phyloP scores from a whole-genome alignment of 2,888 invertebrate species.

The Lamellibrachia satsuma region DNA sequence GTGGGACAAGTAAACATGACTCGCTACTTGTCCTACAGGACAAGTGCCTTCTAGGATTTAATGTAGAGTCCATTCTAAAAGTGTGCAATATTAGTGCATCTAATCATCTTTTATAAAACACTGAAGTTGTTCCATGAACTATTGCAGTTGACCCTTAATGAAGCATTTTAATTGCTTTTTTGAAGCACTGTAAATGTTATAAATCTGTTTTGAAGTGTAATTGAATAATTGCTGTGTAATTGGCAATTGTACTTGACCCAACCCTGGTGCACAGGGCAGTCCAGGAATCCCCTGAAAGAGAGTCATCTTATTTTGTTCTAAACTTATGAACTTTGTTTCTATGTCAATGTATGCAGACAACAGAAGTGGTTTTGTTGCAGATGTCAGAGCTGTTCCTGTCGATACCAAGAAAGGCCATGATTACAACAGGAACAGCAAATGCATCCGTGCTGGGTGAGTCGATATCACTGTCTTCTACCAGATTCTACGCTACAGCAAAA shows the following conservation, averaged over 20 bases:
- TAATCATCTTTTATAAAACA: no score
- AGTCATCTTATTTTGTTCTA: not conserved
- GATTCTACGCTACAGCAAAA: not conserved
- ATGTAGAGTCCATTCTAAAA: no score
- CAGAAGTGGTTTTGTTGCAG: conserved; percentile 41
- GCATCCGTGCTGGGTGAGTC: conserved; percentile 69
- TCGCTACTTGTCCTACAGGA: no score
- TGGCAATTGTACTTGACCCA: not conserved
- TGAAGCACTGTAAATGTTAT: no score
- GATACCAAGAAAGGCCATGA: conserved; percentile 84
- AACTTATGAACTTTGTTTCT: not conserved
- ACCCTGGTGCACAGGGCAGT: not conserved
- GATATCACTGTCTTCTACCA: not conserved
- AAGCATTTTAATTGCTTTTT: no score
- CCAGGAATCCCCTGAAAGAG: not conserved
- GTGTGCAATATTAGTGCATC: no score
- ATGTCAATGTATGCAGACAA: not conserved
- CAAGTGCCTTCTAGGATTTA: no score
- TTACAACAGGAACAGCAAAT: conserved; percentile 78
- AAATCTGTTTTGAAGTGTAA: no score
- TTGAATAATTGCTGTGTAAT: no score
- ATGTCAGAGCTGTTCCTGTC: conserved; percentile 80
- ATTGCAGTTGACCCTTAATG: no score
- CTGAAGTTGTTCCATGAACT: no score
- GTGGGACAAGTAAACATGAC: no score